Base-by-base conservation (phyloP, 2,888 invertebrate species). In the Drosophila prostipennis region DNA sequence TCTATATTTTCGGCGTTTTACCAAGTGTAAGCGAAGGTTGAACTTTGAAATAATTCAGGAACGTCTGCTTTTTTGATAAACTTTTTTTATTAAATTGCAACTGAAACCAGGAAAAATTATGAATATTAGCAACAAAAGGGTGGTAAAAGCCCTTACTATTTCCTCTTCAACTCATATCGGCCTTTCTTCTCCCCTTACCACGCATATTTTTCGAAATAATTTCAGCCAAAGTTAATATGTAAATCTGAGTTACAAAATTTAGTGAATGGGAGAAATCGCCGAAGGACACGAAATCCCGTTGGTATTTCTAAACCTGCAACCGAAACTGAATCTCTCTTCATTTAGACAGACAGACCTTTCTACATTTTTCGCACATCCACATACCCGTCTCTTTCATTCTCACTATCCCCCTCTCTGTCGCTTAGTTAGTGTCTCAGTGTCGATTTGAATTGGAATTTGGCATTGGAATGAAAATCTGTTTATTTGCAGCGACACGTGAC, bases 381-480 rank as follows among this genome's bases (percentile, higher is more conserved):
- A n/a, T n/a, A 19, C 45, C 42, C 45, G 26, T 26, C 45, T 23
- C 45, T n/a, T 45, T 45, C 45, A n/a, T 26, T 14, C n/a, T n/a
- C 10, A 10, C 7, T 3, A 7, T 26, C 16, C 14, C n/a, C 3
- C 23, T 40, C 40, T 26, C 70, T 46, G 43, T 59, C 39, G 61
- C 71, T 77, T 71, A 71, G 63, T 63, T 53, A 64, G 64, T 73
- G 54, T 43, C 51, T 40, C 52, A 36, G 16, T 32, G 45, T 48
- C 34, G 53, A 71, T 63, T 63, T 63, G 40, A 46, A 48, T 34
- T 43, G 13, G 49, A 57, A 51, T 54, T 40, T 16, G 51, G 49
- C 45, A n/a, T 19, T 23, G 52, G 29, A 53, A 70, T 56, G 68
- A 53, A 71, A 70, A 70, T 71, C 72, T 71, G 70, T 70, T 71